A percentile compares a stretch with the other conserved stretches of the same genome.
Evolutionary conservation across 2,113 vertebrate genomes (phyloP).

Genomic region (Chloroceryle aenea): DNA sequence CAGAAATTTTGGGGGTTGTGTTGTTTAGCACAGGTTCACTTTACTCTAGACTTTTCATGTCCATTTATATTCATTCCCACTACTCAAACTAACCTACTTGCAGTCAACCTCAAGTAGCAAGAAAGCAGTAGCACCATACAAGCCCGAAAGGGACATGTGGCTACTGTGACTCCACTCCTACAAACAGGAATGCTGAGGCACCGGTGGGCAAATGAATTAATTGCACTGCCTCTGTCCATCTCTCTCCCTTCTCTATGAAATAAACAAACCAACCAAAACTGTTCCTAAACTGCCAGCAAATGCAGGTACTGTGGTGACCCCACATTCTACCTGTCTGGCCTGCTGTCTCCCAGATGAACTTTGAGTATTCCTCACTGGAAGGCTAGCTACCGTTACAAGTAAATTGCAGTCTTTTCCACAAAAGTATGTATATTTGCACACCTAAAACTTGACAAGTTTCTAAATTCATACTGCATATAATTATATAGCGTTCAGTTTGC

Average conservation of each 20-base stretch:
- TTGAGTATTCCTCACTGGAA: neutral
- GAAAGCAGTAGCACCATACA: neutral
- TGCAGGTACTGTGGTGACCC: neutral
- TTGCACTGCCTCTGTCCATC: neutral
- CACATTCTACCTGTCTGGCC: no score
- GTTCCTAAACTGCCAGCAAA: neutral
- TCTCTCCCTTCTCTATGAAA: neutral
- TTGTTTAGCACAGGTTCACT: neutral
- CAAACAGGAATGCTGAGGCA: neutral
- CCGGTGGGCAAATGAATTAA: neutral
- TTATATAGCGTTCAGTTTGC: neutral
- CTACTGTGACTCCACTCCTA: neutral
- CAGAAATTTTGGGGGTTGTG: neutral
- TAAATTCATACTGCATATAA: neutral
- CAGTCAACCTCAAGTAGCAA: neutral
- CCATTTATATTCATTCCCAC: neutral
- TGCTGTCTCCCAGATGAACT: neutral
- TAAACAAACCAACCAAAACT: neutral
- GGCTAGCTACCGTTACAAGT: neutral
- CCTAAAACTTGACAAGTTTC: neutral
- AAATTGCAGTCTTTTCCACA: neutral
- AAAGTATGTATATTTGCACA: neutral
- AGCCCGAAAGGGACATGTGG: rapidly evolving
- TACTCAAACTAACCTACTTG: neutral
- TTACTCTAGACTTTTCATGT: neutral